A percentile compares a stretch with the other conserved stretches of the same genome.
These are phyloP conservation scores for Spheniscus humboldti DNA, from an alignment of 2,797 vertebrate species.

Conservation along the genomic window DNA sequence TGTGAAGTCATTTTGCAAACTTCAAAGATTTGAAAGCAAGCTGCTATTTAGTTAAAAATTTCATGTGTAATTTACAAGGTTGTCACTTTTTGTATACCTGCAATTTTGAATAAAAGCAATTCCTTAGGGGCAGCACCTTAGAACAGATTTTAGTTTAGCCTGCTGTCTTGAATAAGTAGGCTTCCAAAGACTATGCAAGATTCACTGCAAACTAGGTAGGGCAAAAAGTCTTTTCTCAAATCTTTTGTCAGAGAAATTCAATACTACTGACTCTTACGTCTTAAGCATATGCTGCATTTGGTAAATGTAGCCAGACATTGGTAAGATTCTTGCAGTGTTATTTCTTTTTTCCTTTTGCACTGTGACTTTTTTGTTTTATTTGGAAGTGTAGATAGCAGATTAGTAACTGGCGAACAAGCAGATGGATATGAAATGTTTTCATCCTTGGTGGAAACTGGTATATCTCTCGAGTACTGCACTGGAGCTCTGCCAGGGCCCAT, in stretches of 20 bases:
- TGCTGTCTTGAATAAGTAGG: neutral
- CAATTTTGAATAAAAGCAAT: slow-evolving; percentile 24
- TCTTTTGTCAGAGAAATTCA: neutral
- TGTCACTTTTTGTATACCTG: neutral
- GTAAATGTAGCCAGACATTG: neutral
- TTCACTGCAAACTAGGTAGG: neutral
- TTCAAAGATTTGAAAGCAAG: slow-evolving; percentile 39
- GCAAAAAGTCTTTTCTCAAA: neutral
- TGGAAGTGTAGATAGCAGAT: neutral
- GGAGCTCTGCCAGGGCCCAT: neutral
- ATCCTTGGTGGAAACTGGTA: neutral
- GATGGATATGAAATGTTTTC: neutral
- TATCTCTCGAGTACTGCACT: neutral
- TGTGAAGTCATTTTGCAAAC: slow-evolving; percentile 38
- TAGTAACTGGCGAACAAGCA: neutral
- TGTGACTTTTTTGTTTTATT: neutral
- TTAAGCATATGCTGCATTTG: neutral
- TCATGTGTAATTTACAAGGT: slow-evolving; percentile 11
- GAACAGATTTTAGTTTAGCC: neutral
- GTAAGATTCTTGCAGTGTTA: neutral
- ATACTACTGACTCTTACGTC: neutral
- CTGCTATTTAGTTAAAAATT: slow-evolving; percentile 50
- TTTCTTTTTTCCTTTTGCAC: neutral
- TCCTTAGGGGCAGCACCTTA: neutral
- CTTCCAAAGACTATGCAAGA: neutral